Conservation (phyloP, 2,113 vertebrate species). For the Chionomys nivalis region DNA sequence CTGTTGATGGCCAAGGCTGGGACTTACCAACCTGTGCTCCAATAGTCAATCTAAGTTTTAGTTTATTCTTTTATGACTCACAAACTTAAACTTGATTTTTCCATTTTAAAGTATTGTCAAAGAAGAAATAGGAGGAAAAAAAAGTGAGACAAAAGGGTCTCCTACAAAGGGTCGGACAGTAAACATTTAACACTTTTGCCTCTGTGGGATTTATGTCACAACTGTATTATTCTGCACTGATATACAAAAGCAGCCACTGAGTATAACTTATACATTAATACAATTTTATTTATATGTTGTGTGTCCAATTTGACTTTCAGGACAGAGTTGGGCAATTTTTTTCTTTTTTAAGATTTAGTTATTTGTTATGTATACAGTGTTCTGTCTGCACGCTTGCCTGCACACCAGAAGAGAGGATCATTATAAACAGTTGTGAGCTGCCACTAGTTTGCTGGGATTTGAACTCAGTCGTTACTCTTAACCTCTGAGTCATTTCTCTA, state of each 20-base stretch:
- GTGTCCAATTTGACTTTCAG: not conserved
- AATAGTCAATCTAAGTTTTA: not conserved
- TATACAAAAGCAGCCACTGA: not conserved
- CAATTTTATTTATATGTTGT: not conserved
- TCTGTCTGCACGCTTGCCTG: not conserved
- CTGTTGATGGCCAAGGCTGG: not conserved
- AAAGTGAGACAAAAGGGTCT: not conserved
- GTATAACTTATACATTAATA: not conserved
- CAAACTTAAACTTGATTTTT: constrained; percentile 13
- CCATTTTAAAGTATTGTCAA: not conserved
- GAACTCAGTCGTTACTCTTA: not conserved
- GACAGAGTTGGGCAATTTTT: not conserved
- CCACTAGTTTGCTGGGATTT: not conserved
- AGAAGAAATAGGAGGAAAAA: not conserved
- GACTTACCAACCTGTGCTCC: not conserved
- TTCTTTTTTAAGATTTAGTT: not conserved
- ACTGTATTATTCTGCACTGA: not conserved
- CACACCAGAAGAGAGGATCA: not conserved
- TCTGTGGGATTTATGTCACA: not conserved
- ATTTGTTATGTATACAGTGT: no score
- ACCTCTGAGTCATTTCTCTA: not conserved
- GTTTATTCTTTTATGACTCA: not conserved
- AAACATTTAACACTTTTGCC: not conserved
- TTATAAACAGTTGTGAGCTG: not conserved
- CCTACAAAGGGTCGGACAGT: not conserved